These are phyloP conservation scores for Pimephales promelas DNA, from an alignment of 2,113 vertebrate genomes.

Conservation along the genomic window DNA sequence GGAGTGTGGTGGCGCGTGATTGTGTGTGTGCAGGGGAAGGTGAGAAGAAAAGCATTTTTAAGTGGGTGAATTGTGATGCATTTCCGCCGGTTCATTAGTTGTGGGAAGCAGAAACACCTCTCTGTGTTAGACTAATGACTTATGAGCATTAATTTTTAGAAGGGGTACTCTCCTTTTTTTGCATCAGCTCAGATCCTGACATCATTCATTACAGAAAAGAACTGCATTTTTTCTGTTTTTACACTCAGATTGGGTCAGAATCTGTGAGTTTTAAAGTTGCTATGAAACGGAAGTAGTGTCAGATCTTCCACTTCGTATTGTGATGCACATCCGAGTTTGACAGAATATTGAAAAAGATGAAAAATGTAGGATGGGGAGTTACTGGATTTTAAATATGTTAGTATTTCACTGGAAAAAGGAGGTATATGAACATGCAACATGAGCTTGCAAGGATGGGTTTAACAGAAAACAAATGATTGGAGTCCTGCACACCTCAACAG, in stretches of 20 bases:
- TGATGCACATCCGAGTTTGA: neutral
- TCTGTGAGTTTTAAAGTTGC: neutral
- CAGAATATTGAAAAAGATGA: neutral
- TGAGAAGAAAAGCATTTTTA: slow-evolving; percentile 31
- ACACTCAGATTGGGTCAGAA: neutral
- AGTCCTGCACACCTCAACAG: too few relatives aligned
- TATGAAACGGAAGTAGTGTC: neutral
- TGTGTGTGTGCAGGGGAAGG: slow-evolving; percentile 14
- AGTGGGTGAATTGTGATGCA: slow-evolving; percentile 34
- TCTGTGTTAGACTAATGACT: neutral
- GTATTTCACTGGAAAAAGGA: too few relatives aligned
- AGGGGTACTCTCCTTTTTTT: neutral
- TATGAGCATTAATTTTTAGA: neutral
- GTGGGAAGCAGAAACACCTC: slow-evolving; percentile 5
- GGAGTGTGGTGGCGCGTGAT: neutral
- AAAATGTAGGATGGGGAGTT: neutral
- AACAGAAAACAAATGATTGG: too few relatives aligned
- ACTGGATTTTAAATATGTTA: neutral
- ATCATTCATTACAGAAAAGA: neutral
- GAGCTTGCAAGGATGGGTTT: neutral
- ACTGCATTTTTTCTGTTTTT: neutral
- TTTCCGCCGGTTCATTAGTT: slow-evolving; percentile 3
- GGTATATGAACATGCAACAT: neutral
- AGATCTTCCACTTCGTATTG: neutral
- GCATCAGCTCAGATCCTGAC: neutral